These are phyloP conservation scores for Anthophora plumipes DNA, from an alignment of 2,888 invertebrate genomes.

Conservation along the genomic window DNA sequence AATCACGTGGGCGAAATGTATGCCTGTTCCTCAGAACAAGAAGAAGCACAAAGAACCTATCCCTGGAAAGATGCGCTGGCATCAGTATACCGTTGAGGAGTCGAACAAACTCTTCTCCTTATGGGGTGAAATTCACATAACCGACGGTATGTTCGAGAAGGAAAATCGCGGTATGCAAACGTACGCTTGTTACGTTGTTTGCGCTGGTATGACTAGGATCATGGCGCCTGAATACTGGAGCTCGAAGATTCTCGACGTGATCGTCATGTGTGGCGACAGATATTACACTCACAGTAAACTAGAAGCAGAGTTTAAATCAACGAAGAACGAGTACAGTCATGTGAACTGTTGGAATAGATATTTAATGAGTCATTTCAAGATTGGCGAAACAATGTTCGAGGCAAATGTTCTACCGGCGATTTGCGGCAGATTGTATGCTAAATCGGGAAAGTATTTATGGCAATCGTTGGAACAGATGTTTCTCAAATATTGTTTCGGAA, in stretches of 20 bases:
- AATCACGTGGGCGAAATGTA: slow-evolving; percentile 72
- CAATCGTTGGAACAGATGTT: slow-evolving; percentile 73
- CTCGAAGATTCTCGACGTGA: slow-evolving; percentile 75
- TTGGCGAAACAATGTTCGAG: slow-evolving; percentile 77
- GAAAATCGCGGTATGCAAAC: slow-evolving; percentile 88
- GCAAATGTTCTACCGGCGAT: slow-evolving; percentile 68
- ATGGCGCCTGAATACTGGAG: slow-evolving; percentile 81
- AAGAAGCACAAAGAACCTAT: slow-evolving; percentile 4
- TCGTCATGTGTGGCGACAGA: slow-evolving; percentile 79
- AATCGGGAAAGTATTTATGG: slow-evolving; percentile 71
- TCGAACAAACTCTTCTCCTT: slow-evolving; percentile 89
- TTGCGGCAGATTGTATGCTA: slow-evolving; percentile 72
- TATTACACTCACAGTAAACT: slow-evolving; percentile 75
- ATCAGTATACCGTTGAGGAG: slow-evolving; percentile 89
- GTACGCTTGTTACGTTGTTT: slow-evolving; percentile 87
- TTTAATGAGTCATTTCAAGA: slow-evolving; percentile 73
- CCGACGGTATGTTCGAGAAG: slow-evolving; percentile 86
- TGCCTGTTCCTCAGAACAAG: slow-evolving; percentile 43
- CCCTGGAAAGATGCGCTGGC: slow-evolving; percentile 84
- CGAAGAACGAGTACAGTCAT: slow-evolving; percentile 51
- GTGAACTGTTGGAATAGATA: slow-evolving; percentile 61
- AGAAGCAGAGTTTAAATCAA: slow-evolving; percentile 65
- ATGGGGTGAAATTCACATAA: slow-evolving; percentile 88
- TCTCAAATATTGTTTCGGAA: slow-evolving; percentile 72
- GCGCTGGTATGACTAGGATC: slow-evolving; percentile 79